These are phyloP conservation scores for Threskiornis aethiopicus DNA, from an alignment of 2,797 vertebrate genomes.

Conservation along the genomic window DNA sequence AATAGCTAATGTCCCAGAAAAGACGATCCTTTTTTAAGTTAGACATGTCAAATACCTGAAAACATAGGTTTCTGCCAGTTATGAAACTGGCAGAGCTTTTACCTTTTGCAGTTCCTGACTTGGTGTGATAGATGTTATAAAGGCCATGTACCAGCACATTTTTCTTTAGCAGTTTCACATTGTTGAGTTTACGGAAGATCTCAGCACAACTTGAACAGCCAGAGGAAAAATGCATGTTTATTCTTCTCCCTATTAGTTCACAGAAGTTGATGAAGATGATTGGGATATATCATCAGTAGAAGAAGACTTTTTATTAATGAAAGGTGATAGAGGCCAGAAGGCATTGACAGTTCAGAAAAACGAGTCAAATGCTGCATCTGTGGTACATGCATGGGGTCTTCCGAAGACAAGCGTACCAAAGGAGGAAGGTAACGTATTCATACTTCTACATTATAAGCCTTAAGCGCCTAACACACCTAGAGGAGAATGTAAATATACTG, in stretches of 20 bases:
- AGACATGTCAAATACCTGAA: background rate
- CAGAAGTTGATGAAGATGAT: conserved; percentile 80
- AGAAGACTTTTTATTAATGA: conserved; percentile 73
- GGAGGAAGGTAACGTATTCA: conserved; percentile 62
- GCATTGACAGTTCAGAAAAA: conserved; percentile 65
- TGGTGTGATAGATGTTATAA: background rate
- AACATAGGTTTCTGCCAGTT: background rate
- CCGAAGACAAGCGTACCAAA: conserved; percentile 71
- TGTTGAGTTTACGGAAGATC: background rate
- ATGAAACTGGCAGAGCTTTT: background rate
- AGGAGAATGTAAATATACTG: background rate
- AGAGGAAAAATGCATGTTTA: background rate
- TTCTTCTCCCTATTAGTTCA: conserved; percentile 70
- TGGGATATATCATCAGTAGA: conserved; percentile 87
- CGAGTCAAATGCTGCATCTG: conserved; percentile 69
- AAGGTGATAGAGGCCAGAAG: conserved; percentile 62
- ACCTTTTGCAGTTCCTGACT: background rate
- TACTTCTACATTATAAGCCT: background rate
- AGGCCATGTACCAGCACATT: background rate
- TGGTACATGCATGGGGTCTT: conserved; percentile 84
- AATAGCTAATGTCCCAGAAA: background rate
- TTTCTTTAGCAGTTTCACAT: background rate
- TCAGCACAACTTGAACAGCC: background rate
- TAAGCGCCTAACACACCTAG: background rate
- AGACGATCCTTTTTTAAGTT: background rate